Base-by-base conservation (phyloP, 30 jellyfish, hydroid and myxozoan species). In the Morbakka virulenta region DNA sequence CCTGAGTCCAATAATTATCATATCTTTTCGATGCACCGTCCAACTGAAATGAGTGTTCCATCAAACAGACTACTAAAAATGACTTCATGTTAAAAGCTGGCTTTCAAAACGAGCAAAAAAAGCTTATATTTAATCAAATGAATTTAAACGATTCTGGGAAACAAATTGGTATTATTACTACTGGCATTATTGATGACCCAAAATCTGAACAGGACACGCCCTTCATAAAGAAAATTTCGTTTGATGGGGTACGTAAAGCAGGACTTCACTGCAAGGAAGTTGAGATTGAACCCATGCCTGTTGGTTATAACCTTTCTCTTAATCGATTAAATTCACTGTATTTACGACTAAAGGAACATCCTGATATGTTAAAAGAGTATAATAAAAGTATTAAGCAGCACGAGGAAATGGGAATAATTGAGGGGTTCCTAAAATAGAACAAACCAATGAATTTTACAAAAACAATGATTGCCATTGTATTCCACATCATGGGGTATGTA, bases 401-500 rank as follows among this genome's bases (percentile, higher is more conserved):
- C 30, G 30, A 20, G 22, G 35, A 28, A 14, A 3, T 11, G 27
- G 64, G 64, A 14, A 65, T 28, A 3, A 65, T 65, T 9, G 64
- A 65, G 12, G 35, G 77, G 77, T 65, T 33, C 77, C 77, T 4
- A n/a, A n/a, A n/a, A 28, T 62, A 22, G 77, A 65, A 62, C 26
- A 30, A 22, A 62, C 32, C 28, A 22, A 65, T 62, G n/a, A n/a
- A n/a, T n/a, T n/a, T n/a, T n/a, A n/a, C n/a, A n/a, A n/a, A n/a
- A 28, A 65, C 62, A 62, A 65, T 30, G 77, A 28, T 21, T 3
- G 17, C n/a, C 62, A 65, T 14, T 65, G 32, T 22, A 22, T 65
- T 27, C 77, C 77, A 65, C 77, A 65, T 65, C 77, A 65, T 29
- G 77, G 77, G 35, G 77, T 22, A 11, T 27, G 32, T 28, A 53